A percentile compares a stretch with the other conserved stretches of the same genome.
These are phyloP conservation scores for Caenorhabditis briggsae DNA, from an alignment of 1,140 invertebrate species.

Conservation along the genomic window DNA sequence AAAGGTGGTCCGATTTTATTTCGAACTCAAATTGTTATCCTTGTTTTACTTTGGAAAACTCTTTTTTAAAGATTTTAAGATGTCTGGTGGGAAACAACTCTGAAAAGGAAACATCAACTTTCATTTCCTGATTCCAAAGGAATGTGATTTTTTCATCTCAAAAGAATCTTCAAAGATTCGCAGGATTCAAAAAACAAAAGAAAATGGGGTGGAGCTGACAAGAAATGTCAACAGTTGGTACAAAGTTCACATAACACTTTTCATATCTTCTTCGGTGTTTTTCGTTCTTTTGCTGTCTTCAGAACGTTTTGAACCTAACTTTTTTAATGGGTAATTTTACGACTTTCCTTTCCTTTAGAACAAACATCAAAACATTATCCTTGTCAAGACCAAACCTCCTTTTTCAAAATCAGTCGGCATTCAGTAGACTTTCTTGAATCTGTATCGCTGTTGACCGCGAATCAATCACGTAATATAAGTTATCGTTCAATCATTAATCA, in stretches of 20 bases:
- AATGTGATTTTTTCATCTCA: not conserved
- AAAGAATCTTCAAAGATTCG: slow-evolving; percentile 8
- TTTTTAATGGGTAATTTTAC: not conserved
- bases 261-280: not conserved
- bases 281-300: no score
- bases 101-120: no score
- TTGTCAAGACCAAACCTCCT: not conserved
- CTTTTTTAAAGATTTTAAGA: no score
- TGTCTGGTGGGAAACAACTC: no score
- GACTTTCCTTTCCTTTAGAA: not conserved
- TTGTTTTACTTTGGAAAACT: no score
- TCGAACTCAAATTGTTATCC: not conserved
- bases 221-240: not conserved
- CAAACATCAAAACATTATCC: slow-evolving; percentile 24
- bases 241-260: slow-evolving; percentile 1
- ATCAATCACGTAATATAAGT: slow-evolving; percentile 41
- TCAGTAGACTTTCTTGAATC: not conserved
- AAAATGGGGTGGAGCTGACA: not conserved
- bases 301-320: not conserved
- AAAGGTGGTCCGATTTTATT: not conserved
- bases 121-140: not conserved
- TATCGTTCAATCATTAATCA: slow-evolving; percentile 48
- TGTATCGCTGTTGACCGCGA: slow-evolving; percentile 12
- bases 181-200: not conserved
- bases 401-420: not conserved